A percentile compares a stretch with the other conserved stretches of the same genome.
Conservation (phyloP, 1,140 invertebrate genomes). For the Drosophila grimshawi region DNA sequence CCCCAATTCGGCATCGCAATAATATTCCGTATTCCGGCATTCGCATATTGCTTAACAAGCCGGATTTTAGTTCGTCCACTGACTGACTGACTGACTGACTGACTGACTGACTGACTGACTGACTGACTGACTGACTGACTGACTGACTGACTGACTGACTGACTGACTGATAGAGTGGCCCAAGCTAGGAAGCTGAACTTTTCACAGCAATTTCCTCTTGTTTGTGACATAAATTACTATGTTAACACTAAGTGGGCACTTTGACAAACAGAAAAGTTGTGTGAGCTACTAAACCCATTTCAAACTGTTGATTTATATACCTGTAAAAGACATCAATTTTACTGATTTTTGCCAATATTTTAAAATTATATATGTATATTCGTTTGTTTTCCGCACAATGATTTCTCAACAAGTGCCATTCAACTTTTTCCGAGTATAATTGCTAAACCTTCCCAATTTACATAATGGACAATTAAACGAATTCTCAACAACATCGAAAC, state of each 20-base stretch:
- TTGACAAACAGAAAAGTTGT: neutral
- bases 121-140: neutral
- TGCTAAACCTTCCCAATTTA: constrained; percentile 21
- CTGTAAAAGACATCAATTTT: no score
- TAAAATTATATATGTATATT: neutral
- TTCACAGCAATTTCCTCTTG: neutral
- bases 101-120: neutral
- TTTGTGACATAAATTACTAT: neutral
- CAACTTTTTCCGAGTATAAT: constrained; percentile 27
- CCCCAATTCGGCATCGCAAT: neutral
- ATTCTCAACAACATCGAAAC: constrained; percentile 9
- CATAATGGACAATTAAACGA: constrained; percentile 40
- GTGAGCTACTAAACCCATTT: no score
- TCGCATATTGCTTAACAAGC: neutral
- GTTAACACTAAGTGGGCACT: neutral
- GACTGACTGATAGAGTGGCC: neutral
- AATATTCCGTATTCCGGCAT: neutral
- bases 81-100: neutral
- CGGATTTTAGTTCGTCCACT: neutral
- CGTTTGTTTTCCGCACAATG: constrained; percentile 2
- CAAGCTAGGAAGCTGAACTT: neutral
- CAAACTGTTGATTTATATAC: no score
- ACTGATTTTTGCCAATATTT: no score
- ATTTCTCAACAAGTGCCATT: constrained; percentile 31
- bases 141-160: neutral